A percentile compares a stretch with the other conserved stretches of the same genome.
phyloP scores from a whole-genome alignment of 2,888 invertebrate species.

The Coelinius sp. region DNA sequence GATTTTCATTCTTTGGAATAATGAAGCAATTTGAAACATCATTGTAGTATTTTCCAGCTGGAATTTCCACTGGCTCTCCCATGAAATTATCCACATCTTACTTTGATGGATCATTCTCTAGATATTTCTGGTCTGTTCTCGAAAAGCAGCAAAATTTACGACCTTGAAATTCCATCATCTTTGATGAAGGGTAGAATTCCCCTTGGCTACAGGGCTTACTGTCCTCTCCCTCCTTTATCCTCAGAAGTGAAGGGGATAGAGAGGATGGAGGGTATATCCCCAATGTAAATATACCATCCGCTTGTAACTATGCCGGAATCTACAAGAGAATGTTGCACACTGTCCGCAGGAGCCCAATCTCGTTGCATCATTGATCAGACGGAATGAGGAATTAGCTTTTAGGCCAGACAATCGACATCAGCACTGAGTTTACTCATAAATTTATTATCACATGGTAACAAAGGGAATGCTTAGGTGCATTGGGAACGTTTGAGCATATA shows the following conservation, averaged over 20 bases:
- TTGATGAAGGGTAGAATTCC: background rate
- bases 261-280: slow-evolving; percentile 2
- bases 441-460: slow-evolving; percentile 6
- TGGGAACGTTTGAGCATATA: background rate
- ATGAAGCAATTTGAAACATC: too few species aligned
- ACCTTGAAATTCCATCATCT: slow-evolving; percentile 1
- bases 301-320: slow-evolving; percentile 6
- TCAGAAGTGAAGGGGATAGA: background rate
- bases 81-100: background rate
- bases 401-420: slow-evolving; percentile 35
- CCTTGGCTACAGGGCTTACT: background rate
- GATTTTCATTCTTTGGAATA: background rate
- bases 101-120: background rate
- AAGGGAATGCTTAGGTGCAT: slow-evolving; percentile 7
- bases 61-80: background rate
- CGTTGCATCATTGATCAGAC: slow-evolving; percentile 42
- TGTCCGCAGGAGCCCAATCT: slow-evolving; percentile 30
- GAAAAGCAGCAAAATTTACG: background rate
- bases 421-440: slow-evolving; percentile 25
- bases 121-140: background rate
- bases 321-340: slow-evolving; percentile 18
- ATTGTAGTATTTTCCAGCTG: too few species aligned
- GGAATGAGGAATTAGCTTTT: slow-evolving; percentile 38
- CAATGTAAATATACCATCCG: slow-evolving; percentile 14
- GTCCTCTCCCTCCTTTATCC: background rate